Base-by-base conservation (phyloP, 2,888 invertebrate species). In the Chymomyza amoena region DNA sequence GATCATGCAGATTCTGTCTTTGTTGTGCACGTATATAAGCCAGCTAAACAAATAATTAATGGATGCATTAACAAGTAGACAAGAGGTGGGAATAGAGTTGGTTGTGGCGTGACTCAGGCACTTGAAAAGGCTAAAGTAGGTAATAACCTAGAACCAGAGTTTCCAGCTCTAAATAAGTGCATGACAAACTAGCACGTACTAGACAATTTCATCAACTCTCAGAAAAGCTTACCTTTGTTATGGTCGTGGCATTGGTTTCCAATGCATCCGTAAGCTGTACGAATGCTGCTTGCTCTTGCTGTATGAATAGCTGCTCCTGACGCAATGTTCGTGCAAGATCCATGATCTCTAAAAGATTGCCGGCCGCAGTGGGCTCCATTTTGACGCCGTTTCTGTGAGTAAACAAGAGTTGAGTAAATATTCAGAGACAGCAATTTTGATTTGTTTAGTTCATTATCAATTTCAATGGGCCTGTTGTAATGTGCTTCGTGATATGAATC, bases 21-120 rank as follows among this genome's bases (percentile, higher is more conserved):
- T 98, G 97, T 91, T 97, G 96, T 4, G 96, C 95, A 73, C 96
- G 96, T 73, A 97, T 94, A 97, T 98, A 98, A 50, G 97, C 96
- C 71, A 95, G 94, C 91, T 96, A 59, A 68, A 61, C 69, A 66
- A 51, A 25, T 4, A 60, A 52, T 52, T 39, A 51, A 28, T 54
- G 28, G 6, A 57, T 65, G 52, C n/a, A 52, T 16, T 15, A 52
- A 9, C 6, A 50, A 36, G 36, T 61, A 62, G 16, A 32, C 39
- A 61, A 69, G 59, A 13, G 20, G 39, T 56, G 18, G 20, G 13
- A 39, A 28, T 45, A 10, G 32, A n/a, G 20, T 60, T 32, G 61
- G 20, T 60, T 32, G 61, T 18, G 16, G 67, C 69, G 69, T 70
- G 69, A 68, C 62, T 15, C 39, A 13, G 39, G 36, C 6, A 9